Percentiles rank a stretch among this genome's conserved stretches.
These are phyloP conservation scores for Lepidocyrtinus sp. DNA, from an alignment of 2,888 invertebrate species.

Conservation along the genomic window DNA sequence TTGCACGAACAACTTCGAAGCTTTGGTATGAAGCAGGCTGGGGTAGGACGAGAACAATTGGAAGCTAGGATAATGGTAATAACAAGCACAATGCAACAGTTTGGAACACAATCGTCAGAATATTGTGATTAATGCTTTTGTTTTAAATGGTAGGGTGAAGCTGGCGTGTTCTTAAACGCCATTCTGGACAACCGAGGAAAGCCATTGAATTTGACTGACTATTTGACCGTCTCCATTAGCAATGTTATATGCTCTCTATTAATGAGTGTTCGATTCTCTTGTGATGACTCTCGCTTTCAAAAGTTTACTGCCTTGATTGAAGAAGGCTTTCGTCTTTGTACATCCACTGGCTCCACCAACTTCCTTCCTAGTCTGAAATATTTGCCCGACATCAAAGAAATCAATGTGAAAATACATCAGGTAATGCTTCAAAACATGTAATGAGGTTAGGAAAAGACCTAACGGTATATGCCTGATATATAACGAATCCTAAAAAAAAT, in stretches of 20 bases:
- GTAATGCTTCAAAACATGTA: conserved; percentile 52
- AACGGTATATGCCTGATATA: too few species aligned
- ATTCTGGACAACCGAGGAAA: conserved; percentile 79
- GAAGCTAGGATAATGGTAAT: conserved; percentile 87
- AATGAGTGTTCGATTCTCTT: conserved; percentile 89
- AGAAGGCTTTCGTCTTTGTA: conserved; percentile 91
- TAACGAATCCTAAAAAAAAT: too few species aligned
- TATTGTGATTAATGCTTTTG: neutral
- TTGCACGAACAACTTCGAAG: conserved; percentile 84
- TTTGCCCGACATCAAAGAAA: conserved; percentile 73
- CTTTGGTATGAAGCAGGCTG: conserved; percentile 91
- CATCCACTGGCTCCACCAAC: conserved; percentile 85
- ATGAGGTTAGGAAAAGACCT: too few species aligned
- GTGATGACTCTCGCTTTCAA: conserved; percentile 83
- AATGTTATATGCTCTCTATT: conserved; percentile 93
- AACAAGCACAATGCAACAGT: neutral
- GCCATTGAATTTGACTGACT: conserved; percentile 82
- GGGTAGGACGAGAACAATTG: conserved; percentile 85
- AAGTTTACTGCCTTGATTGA: conserved; percentile 89
- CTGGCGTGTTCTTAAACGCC: conserved; percentile 79
- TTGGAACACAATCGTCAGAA: neutral
- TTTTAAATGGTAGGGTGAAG: conserved; percentile 78
- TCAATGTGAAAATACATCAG: conserved; percentile 67
- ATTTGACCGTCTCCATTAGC: conserved; percentile 86
- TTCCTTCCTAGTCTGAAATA: conserved; percentile 85